Base-by-base conservation (phyloP, 2,888 invertebrate genomes). In the Sisyra nigra region DNA sequence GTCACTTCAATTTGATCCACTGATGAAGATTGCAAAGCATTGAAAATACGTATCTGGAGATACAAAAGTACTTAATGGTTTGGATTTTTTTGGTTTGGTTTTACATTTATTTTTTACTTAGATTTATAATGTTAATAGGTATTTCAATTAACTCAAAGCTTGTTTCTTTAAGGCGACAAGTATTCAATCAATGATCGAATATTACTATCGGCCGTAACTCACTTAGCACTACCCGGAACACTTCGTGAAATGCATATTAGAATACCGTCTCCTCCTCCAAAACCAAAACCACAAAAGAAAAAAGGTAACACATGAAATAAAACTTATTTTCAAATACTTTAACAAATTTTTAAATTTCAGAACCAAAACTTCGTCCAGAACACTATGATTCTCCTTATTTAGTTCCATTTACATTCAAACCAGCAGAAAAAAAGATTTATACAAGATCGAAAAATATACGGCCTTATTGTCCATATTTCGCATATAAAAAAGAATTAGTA, bases 161-260 rank as follows among this genome's bases (percentile, higher is more conserved):
- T 7, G 7, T 24, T 24, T n/a, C n/a, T n/a, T 24, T 24, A 24
- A 54, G 54, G 51, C 30, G 50, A 45, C 1, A 35, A 42, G 3
- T 63, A 62, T 50, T 55, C 58, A 3, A 39, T 62, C 15, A 62
- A 62, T 45, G 63, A 64, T 46, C 50, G 59, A 39, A 43, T 63
- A 8, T 43, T 63, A 5, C 48, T 63, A n/a, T 62, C 62, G 4
- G 53, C 57, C 1, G 58, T 63, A 1, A 58, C 55, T 6, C 62
- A 63, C 51, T 49, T 63, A 30, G 55, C 57, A 6, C 56, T 64
- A 46, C 52, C 48, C 32, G 48, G 52, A n/a, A 61, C 61, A 2
- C 47, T 63, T 11, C 53, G 53, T 36, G 63, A 64, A 47, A 46
- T 63, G 36, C 62, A 64, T 45, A 49, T 62, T 14, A 52, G 64